Percentiles rank a stretch among this genome's conserved stretches.
Evolutionary conservation across 2,888 invertebrate genomes (phyloP).

Genomic region (Coelogynopora nodosa): DNA sequence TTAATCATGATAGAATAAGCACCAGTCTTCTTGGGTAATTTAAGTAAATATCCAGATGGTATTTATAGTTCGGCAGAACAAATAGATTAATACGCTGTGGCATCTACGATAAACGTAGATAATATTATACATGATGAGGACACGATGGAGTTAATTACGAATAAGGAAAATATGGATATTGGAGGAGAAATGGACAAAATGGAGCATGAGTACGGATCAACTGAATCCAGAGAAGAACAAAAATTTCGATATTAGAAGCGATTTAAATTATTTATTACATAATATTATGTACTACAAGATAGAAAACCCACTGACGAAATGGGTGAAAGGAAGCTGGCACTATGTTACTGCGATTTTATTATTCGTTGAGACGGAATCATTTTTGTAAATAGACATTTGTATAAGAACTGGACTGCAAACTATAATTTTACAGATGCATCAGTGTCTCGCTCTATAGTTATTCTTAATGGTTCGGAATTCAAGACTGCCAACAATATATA

Average conservation of each 20-base stretch:
- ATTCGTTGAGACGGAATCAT: slow-evolving; percentile 30
- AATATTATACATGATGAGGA: neutral
- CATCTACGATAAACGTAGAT: neutral
- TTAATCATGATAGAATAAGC: neutral
- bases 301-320: neutral
- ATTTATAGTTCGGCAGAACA: neutral
- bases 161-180: neutral
- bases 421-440: slow-evolving; percentile 26
- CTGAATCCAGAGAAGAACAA: neutral
- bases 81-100: neutral
- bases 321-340: neutral
- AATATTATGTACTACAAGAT: neutral
- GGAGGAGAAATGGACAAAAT: neutral
- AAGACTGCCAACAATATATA: slow-evolving; percentile 25
- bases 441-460: slow-evolving; percentile 21
- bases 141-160: neutral
- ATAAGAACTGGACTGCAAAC: slow-evolving; percentile 7
- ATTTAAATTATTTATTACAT: neutral
- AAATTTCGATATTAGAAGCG: neutral
- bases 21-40: neutral
- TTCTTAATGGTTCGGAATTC: slow-evolving; percentile 20
- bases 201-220: neutral
- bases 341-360: slow-evolving; percentile 29
- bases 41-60: neutral
- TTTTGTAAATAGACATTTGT: neutral